A percentile compares a stretch with the other conserved stretches of the same genome.
phyloP scores from a whole-genome alignment of 2,888 invertebrate species.

The Ctenicera cuprea region DNA sequence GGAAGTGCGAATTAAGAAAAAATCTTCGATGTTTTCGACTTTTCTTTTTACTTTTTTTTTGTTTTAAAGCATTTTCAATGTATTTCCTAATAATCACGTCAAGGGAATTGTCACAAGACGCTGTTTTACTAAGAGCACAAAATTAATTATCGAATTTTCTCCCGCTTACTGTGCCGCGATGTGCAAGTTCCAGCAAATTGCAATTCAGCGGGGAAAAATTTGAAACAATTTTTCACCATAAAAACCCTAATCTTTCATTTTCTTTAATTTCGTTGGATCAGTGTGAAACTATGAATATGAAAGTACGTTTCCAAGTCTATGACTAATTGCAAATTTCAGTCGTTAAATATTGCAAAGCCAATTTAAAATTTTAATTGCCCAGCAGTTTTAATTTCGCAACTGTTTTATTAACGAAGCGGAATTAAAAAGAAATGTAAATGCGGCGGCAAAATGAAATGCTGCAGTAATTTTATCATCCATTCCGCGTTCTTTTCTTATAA shows the following conservation, averaged over 20 bases:
- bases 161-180: neutral
- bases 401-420: constrained; percentile 49
- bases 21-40: no score
- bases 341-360: constrained; percentile 53
- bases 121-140: neutral
- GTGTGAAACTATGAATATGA: constrained; percentile 34
- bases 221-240: constrained; percentile 3
- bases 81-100: neutral
- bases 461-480: constrained; percentile 43
- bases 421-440: constrained; percentile 50
- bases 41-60: no score
- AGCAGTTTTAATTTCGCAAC: constrained; percentile 50
- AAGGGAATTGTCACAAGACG: neutral
- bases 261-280: constrained; percentile 2
- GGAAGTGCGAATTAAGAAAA: no score
- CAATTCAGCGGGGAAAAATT: neutral
- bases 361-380: constrained; percentile 54
- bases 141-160: neutral
- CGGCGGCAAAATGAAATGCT: constrained; percentile 39
- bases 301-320: constrained; percentile 17
- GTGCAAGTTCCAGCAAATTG: neutral
- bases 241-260: constrained; percentile 19
- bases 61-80: no score
- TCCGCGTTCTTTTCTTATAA: constrained; percentile 31
- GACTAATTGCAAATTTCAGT: constrained; percentile 49